Conservation (phyloP, 2,888 invertebrate species). For the Tenthredo livida region DNA sequence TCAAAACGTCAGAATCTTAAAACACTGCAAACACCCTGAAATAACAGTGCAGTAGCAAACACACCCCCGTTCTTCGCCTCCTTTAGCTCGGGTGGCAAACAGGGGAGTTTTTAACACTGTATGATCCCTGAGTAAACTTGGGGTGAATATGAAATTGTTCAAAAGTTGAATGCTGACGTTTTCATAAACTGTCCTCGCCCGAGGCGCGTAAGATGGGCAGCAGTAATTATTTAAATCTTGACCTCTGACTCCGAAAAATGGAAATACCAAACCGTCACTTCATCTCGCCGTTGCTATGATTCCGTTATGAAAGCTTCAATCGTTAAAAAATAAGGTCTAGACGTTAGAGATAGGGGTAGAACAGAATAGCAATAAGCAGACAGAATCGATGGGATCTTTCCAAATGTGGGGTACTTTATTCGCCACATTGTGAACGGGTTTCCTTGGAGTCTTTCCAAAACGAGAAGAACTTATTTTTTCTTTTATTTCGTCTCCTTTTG, state of each 20-base stretch:
- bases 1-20: conserved; percentile 78
- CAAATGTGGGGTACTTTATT: conserved; percentile 36
- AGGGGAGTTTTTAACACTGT: conserved; percentile 77
- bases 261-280: neutral
- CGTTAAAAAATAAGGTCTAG: conserved; percentile 14
- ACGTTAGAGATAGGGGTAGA: neutral
- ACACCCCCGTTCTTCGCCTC: conserved; percentile 63
- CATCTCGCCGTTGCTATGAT: neutral
- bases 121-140: conserved; percentile 77
- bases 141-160: conserved; percentile 63
- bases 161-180: conserved; percentile 55
- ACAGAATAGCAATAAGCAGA: neutral
- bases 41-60: conserved; percentile 74
- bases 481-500: neutral
- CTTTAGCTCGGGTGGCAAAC: conserved; percentile 68
- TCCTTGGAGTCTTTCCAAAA: conserved; percentile 32
- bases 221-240: conserved; percentile 42
- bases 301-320: neutral
- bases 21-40: conserved; percentile 77
- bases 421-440: conserved; percentile 41
- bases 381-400: conserved; percentile 41
- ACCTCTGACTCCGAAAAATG: neutral
- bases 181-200: conserved; percentile 57
- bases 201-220: conserved; percentile 28
- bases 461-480: neutral